Evolutionary conservation across 2,797 vertebrate species (phyloP).

Genomic region (Amblyraja radiata): DNA sequence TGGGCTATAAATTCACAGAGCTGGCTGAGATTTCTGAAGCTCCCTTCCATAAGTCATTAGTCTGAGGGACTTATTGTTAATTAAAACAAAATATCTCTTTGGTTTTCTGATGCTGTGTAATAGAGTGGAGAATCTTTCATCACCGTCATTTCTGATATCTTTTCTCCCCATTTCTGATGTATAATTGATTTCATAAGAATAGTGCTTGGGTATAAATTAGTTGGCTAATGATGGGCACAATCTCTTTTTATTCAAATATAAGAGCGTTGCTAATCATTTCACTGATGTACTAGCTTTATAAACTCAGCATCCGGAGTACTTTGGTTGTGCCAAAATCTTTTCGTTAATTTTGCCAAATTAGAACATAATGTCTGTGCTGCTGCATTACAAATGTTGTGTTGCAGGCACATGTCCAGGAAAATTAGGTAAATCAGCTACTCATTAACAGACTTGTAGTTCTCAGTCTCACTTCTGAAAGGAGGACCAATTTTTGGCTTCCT

Average conservation of each 20-base stretch:
- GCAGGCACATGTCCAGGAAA: neutral
- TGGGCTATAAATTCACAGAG: neutral
- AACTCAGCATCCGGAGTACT: conserved; percentile 12
- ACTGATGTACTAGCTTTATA: conserved; percentile 25
- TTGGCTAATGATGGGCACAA: neutral
- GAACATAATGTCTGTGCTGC: conserved; percentile 22
- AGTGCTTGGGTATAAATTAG: neutral
- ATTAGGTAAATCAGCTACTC: neutral
- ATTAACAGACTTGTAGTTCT: neutral
- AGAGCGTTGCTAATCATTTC: conserved; percentile 11
- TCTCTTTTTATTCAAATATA: neutral
- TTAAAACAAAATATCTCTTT: neutral
- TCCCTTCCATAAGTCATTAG: neutral
- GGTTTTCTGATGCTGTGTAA: neutral
- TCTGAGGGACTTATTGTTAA: conserved; percentile 20
- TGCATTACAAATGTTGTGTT: conserved; percentile 4
- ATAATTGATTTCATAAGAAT: conserved; percentile 2
- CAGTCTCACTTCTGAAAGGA: neutral
- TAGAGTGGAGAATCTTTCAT: neutral
- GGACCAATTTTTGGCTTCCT: neutral
- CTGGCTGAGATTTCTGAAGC: conserved; percentile 6
- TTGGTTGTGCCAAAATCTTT: conserved; percentile 3
- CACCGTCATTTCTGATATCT: conserved; percentile 2
- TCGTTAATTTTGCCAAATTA: conserved; percentile 18
- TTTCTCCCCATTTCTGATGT: neutral